A percentile compares a stretch with the other conserved stretches of the same genome.
Conservation (phyloP, 2,888 invertebrate genomes). For the Selenia dentaria region DNA sequence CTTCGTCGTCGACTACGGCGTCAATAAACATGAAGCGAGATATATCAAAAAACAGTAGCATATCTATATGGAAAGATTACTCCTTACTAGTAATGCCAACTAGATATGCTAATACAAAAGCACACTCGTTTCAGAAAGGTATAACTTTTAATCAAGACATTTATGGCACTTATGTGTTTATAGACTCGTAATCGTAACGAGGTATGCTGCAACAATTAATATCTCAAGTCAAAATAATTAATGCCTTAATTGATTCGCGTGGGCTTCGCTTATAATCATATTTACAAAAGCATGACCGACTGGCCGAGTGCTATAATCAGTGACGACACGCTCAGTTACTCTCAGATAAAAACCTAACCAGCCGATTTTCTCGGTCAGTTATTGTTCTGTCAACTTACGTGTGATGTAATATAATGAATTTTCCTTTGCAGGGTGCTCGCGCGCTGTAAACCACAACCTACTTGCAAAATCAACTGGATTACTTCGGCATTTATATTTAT, state of each 20-base stretch:
- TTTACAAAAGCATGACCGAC: conserved; percentile 26
- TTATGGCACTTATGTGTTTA: background rate
- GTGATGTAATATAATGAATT: background rate
- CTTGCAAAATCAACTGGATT: conserved; percentile 23
- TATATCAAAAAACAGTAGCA: too few relatives aligned
- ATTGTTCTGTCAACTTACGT: background rate
- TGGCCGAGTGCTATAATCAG: conserved; percentile 5
- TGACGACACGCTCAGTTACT: conserved; percentile 3
- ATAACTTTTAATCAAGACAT: background rate
- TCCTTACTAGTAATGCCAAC: too few relatives aligned
- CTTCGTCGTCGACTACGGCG: too few relatives aligned
- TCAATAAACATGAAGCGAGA: too few relatives aligned
- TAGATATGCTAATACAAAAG: too few relatives aligned
- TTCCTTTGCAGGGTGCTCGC: conserved; percentile 68
- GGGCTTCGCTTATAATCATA: conserved; percentile 2
- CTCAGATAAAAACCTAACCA: conserved; percentile 1
- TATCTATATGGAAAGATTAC: too few relatives aligned
- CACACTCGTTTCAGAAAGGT: too few relatives aligned
- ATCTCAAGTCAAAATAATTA: conserved; percentile 4
- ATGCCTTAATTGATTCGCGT: background rate
- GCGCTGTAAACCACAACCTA: conserved; percentile 47
- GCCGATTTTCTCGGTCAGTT: conserved; percentile 4
- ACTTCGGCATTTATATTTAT: conserved; percentile 12
- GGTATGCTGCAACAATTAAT: conserved; percentile 28
- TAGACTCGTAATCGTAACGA: conserved; percentile 9